Base-by-base conservation (phyloP, 2,888 invertebrate genomes). In the Melolontha melolontha region DNA sequence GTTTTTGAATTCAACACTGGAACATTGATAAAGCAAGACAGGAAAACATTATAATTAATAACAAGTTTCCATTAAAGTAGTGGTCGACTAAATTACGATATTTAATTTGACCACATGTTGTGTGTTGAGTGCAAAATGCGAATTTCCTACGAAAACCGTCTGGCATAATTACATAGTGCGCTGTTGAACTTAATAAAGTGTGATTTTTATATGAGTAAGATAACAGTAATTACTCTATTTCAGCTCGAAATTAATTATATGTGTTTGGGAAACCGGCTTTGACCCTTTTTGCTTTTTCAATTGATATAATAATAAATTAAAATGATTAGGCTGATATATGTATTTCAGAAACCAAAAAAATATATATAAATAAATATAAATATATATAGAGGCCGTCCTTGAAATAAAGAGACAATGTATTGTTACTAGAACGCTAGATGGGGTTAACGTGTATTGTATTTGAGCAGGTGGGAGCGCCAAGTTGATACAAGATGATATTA, bases 61-160 rank as follows among this genome's bases (percentile, higher is more conserved):
- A 40, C 40, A 40, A 54, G 40, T 54, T 54, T 54, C 17, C 40
- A 40, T 54, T 40, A 54, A 40, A 16, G 54, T 54, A 54, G 40
- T 54, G 54, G 40, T 40, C 54, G 54, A 40, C 40, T 54, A 40
- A 40, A 54, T 54, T 40, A 34, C 17, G 54, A 40, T 40, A 54
- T 54, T 54, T 40, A 54, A 54, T 54, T 54, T 54, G 54, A 54
- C 54, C 54, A 54, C 40, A 54, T 54, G 54, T 54, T 54, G 40
- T 17, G 40, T 54, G 40, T 54, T 54, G 40, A 8, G 34, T 39
- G 54, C 54, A 59, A 59, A 59, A 44, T 29, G 44, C 16, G 44
- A 59, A 47, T 29, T 44, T 34, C 44, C 29, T 59, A 59, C 59
- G 44, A 59, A 59, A 59, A 59, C 59, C 27, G 44, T 59, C 44